phyloP scores from a whole-genome alignment of 2,888 invertebrate species.

The Ferdinandea cuprea region DNA sequence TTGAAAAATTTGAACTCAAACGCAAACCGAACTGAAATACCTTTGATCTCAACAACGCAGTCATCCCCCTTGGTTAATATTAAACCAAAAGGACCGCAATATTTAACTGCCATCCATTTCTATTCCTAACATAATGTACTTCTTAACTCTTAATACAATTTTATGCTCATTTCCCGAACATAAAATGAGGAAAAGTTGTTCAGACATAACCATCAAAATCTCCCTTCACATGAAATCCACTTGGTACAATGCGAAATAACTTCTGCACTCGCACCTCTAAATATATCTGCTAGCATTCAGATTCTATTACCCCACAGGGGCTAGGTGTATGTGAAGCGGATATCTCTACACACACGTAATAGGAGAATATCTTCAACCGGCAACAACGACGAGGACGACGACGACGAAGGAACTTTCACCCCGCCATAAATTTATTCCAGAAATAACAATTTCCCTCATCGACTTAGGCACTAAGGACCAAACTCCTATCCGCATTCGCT shows the following conservation, averaged over 20 bases:
- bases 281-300: too few relatives aligned
- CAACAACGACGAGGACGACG: background rate
- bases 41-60: too few relatives aligned
- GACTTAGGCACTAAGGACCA: conserved; percentile 33
- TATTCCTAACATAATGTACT: background rate
- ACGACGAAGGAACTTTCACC: background rate
- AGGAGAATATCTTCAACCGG: too few relatives aligned
- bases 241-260: conserved; percentile 2
- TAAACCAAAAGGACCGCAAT: too few relatives aligned
- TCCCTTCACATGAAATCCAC: background rate
- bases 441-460: conserved; percentile 47
- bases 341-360: too few relatives aligned
- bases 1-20: too few relatives aligned
- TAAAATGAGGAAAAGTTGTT: background rate
- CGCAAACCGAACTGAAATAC: too few relatives aligned
- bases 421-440: conserved; percentile 31
- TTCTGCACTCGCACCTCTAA: conserved; percentile 3
- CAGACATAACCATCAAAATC: background rate
- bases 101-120: background rate
- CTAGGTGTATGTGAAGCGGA: too few relatives aligned
- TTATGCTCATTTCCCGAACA: background rate
- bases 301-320: too few relatives aligned
- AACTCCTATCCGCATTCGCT: conserved; percentile 25
- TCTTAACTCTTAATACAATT: background rate
- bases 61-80: too few relatives aligned